Evolutionary conservation across 1,140 invertebrate species (phyloP), one percentile per base, ranked within the genome.

Genomic region (Platyura marginata): DNA sequence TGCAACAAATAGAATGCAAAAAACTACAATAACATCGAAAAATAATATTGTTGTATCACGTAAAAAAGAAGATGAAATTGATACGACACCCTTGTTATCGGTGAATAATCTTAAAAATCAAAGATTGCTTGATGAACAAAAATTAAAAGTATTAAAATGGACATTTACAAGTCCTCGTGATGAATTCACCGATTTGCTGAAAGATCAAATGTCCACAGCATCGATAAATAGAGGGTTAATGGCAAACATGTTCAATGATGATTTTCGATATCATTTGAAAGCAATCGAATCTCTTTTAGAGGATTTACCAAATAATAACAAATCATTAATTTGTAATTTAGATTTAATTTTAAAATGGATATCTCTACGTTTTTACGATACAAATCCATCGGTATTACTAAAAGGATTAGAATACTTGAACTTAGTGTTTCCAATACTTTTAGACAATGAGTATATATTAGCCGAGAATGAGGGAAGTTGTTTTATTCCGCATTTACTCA

Each of bases 301-400:
- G 67, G 84, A 89, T 65, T 63, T 91, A 21, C 67, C 76, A 5
- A 73, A 70, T 18, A 81, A 86, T 49, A 72, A 74, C 13, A 73
- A 77, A 53, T 83, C 87, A 4, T 70, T 93, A 18, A 74, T 91
- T 21, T 78, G 77, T 11, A 98, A 97, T 67, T 67, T 96, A 42
- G 95, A 98, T 68, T 65, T 98, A 33, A 81, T 98, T 44, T 67
- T 98, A 10, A 95, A 94, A 61, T 98, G 95, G 95, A 59, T 96
- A 45, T 95, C 92, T 0, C 59, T 98, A 13, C 68, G 93, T 47
- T 98, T 98, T 62, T 97, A 95, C 53, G 94, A 98, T 66, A 98
- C 94, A 9, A 98, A 98, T 69, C 93, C 94, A 16, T 92, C 90
- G 20, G 93, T 98, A 21, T 68, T 98, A 22, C 68, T 96, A 41